Conservation (phyloP, 92 coral and sea anemone genomes). For the Pocillopora grandis region DNA sequence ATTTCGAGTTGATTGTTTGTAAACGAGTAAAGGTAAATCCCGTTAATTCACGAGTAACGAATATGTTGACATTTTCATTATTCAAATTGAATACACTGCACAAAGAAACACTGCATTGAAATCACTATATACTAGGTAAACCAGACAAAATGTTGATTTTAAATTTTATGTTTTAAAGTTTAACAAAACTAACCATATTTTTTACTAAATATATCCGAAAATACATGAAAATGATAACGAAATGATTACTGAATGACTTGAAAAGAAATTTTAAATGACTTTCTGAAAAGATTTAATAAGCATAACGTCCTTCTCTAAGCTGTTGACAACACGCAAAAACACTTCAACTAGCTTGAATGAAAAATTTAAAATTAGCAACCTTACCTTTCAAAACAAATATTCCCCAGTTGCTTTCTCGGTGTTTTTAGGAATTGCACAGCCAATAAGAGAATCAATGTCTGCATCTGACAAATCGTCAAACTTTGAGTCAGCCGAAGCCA, state of each 20-base stretch:
- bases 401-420: no score
- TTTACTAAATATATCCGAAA: constrained; percentile 31
- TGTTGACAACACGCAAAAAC: background rate
- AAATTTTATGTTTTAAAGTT: constrained; percentile 15
- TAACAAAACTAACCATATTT: constrained; percentile 14
- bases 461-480: no score
- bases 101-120: no score
- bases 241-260: constrained; percentile 13
- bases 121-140: background rate
- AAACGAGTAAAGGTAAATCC: constrained; percentile 4
- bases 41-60: background rate
- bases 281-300: constrained; percentile 27
- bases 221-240: constrained; percentile 21
- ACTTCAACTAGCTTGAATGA: constrained; percentile 9
- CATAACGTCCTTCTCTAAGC: background rate
- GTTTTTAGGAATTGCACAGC: no score
- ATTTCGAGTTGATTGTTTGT: background rate
- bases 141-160: constrained; percentile 34
- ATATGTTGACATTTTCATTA: no score
- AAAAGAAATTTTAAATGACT: constrained; percentile 17
- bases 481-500: no score
- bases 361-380: background rate
- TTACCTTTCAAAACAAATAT: no score
- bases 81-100: no score
- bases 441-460: no score